Percentiles rank a stretch among this genome's conserved stretches.
Evolutionary conservation across 2,888 invertebrate genomes (phyloP).

Genomic region (Girardia tigrina): DNA sequence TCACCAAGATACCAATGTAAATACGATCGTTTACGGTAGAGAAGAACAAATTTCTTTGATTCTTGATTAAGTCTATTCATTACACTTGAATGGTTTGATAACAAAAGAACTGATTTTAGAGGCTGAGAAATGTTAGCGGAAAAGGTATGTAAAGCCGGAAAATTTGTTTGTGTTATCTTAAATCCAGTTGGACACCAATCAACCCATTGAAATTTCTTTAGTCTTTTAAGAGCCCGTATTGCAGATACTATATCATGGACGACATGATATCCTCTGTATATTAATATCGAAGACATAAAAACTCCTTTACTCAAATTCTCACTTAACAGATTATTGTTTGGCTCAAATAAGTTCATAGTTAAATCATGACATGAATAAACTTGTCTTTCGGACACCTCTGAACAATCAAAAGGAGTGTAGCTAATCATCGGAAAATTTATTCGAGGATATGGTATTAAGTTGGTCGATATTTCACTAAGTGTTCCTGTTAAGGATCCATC

Average conservation of each 20-base stretch:
- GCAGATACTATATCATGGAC: conserved; percentile 43
- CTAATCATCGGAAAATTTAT: conserved; percentile 35
- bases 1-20: conserved; percentile 30
- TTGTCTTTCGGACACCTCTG: conserved; percentile 39
- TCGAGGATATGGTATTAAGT: conserved; percentile 33
- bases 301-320: conserved; percentile 40
- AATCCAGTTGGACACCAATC: conserved; percentile 56
- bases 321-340: conserved; percentile 42
- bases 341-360: conserved; percentile 43
- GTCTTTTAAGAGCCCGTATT: conserved; percentile 43
- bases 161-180: conserved; percentile 52
- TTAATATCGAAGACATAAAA: conserved; percentile 39
- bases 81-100: conserved; percentile 9
- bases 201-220: conserved; percentile 40
- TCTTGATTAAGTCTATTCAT: background rate
- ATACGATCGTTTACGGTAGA: conserved; percentile 4
- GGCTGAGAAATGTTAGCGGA: conserved; percentile 38
- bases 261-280: conserved; percentile 39
- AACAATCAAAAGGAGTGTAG: conserved; percentile 27
- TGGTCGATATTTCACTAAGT: conserved; percentile 32
- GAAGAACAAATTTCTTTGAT: background rate
- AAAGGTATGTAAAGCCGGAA: conserved; percentile 53
- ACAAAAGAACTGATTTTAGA: background rate
- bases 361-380: conserved; percentile 43
- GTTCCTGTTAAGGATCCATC: conserved; percentile 34